These are phyloP conservation scores for Stegodyphus dumicola DNA, from an alignment of 1,140 invertebrate genomes.

Conservation along the genomic window DNA sequence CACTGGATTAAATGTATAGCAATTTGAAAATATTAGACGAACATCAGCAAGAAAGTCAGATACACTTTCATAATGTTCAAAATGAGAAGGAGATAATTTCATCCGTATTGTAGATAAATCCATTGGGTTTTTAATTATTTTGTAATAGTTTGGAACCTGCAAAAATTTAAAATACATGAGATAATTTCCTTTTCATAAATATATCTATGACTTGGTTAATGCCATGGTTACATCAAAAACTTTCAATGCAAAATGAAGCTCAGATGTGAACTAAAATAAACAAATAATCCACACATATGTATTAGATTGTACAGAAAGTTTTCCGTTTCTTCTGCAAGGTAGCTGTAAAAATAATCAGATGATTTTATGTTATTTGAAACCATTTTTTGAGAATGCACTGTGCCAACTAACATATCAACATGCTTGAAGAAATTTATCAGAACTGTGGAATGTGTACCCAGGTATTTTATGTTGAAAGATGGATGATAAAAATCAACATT, in stretches of 20 bases:
- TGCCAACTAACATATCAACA: neutral
- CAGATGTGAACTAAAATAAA: neutral
- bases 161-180: conserved; percentile 61
- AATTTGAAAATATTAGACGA: conserved; percentile 88
- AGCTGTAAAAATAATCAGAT: too few species aligned
- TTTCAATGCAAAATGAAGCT: too few species aligned
- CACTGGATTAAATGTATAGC: conserved; percentile 85
- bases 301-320: neutral
- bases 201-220: too few species aligned
- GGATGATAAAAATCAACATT: too few species aligned
- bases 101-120: conserved; percentile 84
- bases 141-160: conserved; percentile 82
- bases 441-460: too few species aligned
- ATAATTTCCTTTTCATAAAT: too few species aligned
- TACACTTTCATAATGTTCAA: conserved; percentile 80
- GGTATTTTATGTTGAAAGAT: too few species aligned
- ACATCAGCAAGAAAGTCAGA: conserved; percentile 84
- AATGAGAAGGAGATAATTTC: conserved; percentile 79
- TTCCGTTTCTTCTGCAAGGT: too few species aligned
- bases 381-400: too few species aligned
- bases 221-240: too few species aligned
- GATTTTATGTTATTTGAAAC: too few species aligned
- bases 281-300: neutral
- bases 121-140: conserved; percentile 82
- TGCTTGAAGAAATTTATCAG: neutral